These are phyloP conservation scores for Formica exsecta DNA, from an alignment of 1,140 invertebrate genomes.

Conservation along the genomic window DNA sequence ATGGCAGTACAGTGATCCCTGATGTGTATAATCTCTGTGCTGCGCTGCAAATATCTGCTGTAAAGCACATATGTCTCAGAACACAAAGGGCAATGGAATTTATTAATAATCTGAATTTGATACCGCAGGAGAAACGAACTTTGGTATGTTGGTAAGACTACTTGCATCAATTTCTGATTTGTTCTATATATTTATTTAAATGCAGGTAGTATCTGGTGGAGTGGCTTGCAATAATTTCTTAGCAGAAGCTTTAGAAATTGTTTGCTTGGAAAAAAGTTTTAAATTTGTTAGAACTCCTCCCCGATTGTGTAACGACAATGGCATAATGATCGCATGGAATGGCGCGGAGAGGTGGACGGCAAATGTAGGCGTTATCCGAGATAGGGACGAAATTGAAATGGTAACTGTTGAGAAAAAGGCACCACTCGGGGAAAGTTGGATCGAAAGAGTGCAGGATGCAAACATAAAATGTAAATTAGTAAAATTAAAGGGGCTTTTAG, in stretches of 20 bases:
- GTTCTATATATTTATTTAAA: conserved; percentile 61
- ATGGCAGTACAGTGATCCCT: conserved; percentile 91
- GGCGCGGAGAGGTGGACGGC: conserved; percentile 92
- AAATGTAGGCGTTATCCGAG: conserved; percentile 84
- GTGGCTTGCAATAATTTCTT: conserved; percentile 97
- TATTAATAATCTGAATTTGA: conserved; percentile 88
- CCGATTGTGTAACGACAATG: conserved; percentile 98
- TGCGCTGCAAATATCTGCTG: conserved; percentile 91
- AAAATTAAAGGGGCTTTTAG: conserved; percentile 80
- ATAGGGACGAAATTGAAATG: conserved; percentile 85
- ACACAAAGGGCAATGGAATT: conserved; percentile 94
- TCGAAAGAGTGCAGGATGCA: conserved; percentile 86
- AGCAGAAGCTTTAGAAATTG: conserved; percentile 88
- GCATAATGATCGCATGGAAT: conserved; percentile 99
- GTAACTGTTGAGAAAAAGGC: conserved; percentile 85
- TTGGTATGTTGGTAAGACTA: conserved; percentile 85
- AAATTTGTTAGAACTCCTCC: conserved; percentile 92
- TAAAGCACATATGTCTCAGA: conserved; percentile 93
- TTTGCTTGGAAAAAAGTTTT: conserved; percentile 90
- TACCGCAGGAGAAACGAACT: conserved; percentile 87
- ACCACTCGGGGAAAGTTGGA: conserved; percentile 88
- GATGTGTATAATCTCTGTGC: conserved; percentile 95
- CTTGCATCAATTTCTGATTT: conserved; percentile 15
- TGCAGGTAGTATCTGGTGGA: conserved; percentile 96
- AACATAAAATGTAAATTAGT: conserved; percentile 89